A percentile compares a stretch with the other conserved stretches of the same genome.
phyloP scores from a whole-genome alignment of 1,140 invertebrate genomes.

The Ditylenchus dipsaci region DNA sequence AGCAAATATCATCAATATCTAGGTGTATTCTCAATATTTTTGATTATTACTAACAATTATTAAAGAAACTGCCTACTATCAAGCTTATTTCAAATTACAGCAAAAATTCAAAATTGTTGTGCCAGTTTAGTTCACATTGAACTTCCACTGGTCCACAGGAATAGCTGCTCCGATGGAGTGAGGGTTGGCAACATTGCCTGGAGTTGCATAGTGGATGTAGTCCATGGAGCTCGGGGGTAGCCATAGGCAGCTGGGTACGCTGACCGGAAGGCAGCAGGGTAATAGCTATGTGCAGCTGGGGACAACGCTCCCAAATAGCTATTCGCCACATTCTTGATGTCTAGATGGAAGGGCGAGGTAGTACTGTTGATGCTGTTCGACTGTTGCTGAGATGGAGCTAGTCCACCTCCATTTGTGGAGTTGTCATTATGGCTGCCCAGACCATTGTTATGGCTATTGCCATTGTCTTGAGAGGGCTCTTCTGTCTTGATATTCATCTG shows the following conservation, averaged over 20 bases:
- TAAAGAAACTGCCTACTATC: background rate
- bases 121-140: background rate
- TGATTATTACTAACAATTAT: background rate
- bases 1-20: too few species aligned
- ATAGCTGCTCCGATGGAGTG: background rate
- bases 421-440: background rate
- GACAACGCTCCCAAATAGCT: background rate
- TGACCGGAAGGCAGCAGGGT: background rate
- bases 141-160: slow-evolving; percentile 6
- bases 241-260: background rate
- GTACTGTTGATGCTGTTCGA: background rate
- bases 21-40: background rate
- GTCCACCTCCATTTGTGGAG: background rate
- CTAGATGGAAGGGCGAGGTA: background rate
- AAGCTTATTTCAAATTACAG: too few species aligned
- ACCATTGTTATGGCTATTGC: too few species aligned
- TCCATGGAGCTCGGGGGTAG: slow-evolving; percentile 8
- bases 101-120: background rate
- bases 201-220: background rate
- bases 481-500: slow-evolving; percentile 22
- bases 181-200: background rate
- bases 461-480: background rate
- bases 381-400: background rate
- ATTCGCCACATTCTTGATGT: slow-evolving; percentile 1
- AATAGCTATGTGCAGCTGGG: background rate